These are phyloP conservation scores for Pseudochaenichthys georgianus DNA, from an alignment of 2,797 vertebrate species.

Conservation along the genomic window DNA sequence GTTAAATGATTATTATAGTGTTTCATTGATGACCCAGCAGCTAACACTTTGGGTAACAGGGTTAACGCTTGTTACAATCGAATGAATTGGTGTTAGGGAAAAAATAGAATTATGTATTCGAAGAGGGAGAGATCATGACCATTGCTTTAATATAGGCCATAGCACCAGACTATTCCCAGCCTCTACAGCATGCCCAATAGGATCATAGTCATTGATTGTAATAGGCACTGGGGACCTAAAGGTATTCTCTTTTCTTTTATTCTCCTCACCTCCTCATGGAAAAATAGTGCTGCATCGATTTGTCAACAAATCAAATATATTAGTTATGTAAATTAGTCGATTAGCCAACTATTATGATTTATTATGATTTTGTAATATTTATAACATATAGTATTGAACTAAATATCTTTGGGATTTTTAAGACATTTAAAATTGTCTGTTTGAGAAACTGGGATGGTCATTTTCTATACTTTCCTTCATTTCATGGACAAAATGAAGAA, in stretches of 20 bases:
- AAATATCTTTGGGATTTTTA: too few species aligned
- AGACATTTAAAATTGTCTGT: too few species aligned
- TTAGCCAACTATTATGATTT: too few species aligned
- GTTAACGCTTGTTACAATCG: background rate
- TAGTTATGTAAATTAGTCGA: too few species aligned
- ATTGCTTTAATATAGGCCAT: background rate
- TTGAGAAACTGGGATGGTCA: too few species aligned
- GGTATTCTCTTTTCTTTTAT: background rate
- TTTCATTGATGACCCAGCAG: background rate
- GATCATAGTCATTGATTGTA: background rate
- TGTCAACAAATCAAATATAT: too few species aligned
- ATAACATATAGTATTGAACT: too few species aligned
- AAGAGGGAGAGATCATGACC: background rate
- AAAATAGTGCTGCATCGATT: too few species aligned
- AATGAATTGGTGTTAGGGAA: background rate
- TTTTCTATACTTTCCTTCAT: too few species aligned
- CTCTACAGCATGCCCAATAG: constrained; percentile 14
- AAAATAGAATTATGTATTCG: background rate
- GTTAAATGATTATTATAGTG: constrained; percentile 3
- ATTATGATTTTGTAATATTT: too few species aligned
- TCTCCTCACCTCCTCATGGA: background rate
- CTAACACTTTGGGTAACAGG: background rate
- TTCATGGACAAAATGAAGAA: too few species aligned
- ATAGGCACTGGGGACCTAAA: background rate
- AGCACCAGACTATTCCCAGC: background rate